phyloP scores from a whole-genome alignment of 2,797 vertebrate species.

The Mormyrus hasselquistii region DNA sequence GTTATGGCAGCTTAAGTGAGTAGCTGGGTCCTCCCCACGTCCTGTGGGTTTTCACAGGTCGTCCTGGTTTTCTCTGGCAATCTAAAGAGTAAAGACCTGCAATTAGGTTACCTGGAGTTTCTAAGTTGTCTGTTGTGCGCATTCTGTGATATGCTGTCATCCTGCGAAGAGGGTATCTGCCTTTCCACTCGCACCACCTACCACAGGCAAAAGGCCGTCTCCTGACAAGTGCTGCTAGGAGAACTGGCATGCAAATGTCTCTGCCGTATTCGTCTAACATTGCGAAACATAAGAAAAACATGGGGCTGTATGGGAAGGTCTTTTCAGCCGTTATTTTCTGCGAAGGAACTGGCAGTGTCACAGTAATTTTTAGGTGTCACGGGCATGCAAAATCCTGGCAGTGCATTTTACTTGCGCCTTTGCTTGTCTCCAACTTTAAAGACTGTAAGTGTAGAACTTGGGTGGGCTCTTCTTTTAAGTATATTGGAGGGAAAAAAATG shows the following conservation, averaged over 20 bases:
- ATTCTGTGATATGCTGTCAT: background rate
- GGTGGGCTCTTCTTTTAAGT: background rate
- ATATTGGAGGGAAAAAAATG: slow-evolving; percentile 53
- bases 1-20: background rate
- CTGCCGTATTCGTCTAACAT: background rate
- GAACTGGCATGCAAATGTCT: background rate
- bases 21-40: background rate
- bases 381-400: background rate
- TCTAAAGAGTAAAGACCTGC: background rate
- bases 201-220: background rate
- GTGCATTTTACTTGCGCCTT: background rate
- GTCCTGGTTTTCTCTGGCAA: background rate
- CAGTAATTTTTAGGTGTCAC: background rate
- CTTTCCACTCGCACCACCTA: background rate
- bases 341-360: background rate
- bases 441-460: background rate
- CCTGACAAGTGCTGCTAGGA: background rate
- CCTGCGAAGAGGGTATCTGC: background rate
- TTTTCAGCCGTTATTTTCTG: background rate
- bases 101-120: background rate
- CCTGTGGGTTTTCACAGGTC: background rate
- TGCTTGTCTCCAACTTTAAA: background rate
- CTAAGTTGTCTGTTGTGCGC: background rate
- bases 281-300: background rate
- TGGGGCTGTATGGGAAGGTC: background rate